Evolutionary conservation across 2,113 vertebrate genomes (phyloP), one percentile per base, ranked within the genome.

Genomic region (Arizona elegans): DNA sequence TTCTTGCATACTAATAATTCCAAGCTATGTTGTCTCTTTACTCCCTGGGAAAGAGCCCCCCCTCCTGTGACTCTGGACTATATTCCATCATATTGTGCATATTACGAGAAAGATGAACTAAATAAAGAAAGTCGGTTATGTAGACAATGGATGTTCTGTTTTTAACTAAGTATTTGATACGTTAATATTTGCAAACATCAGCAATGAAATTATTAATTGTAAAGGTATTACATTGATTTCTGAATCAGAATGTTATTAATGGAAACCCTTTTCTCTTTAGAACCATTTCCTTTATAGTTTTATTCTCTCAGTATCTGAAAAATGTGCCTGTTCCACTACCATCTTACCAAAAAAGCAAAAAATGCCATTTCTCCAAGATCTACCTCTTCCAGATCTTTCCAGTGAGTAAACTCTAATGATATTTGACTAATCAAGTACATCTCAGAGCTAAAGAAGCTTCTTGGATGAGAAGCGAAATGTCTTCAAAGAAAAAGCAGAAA

Each of bases 261-360:
- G 29, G 21, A 90, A 62, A 65, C 19, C 2, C 86, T 75, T 4
- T 94, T 88, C 93, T 17, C 94, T 17, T 93, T 97, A 99, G 99
- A 98, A 99, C 99, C 58, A 97, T 98, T 75, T 97, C 95, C 81
- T 96, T 99, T 96, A 99, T 99, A 94, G 97, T 99, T 95, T 96
- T 99, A 75, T 99, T 99, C 97, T 99, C 99, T 12, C 99, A 99
- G 97, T 99, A 99, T 96, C 97, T 99, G 95, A 98, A 98, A 12
- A 97, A 98, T 59, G 94, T 99, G 8, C 86, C 98, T 0, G 94
- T 99, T 54, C 98, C 97, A 0, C 88, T 99, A 92, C 99, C 98
- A 0, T 92, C 95, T 38, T 99, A 98, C 92, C 98, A 95, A 96
- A 98, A 96, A 96, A 92, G 95, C 92, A 98, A 98, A 96, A 98